These are phyloP conservation scores for Pentalonia nigronervosa DNA, from an alignment of 1,140 invertebrate species.

Conservation along the genomic window DNA sequence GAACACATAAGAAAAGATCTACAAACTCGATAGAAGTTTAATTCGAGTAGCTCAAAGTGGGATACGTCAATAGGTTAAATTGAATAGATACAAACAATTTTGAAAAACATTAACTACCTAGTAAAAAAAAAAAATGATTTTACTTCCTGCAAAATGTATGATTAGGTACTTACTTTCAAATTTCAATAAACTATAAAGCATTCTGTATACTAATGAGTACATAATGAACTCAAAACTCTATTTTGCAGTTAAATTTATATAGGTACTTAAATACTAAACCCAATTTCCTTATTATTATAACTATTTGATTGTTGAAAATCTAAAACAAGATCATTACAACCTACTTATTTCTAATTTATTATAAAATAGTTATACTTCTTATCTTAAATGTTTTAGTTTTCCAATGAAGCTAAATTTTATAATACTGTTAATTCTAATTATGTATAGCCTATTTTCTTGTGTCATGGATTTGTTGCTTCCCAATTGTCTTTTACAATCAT, in stretches of 20 bases:
- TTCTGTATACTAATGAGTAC: background rate
- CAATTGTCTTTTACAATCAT: slow-evolving; percentile 51
- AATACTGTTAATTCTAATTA: slow-evolving; percentile 35
- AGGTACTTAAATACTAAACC: background rate
- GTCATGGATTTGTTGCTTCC: slow-evolving; percentile 41
- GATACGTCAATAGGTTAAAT: slow-evolving; percentile 28
- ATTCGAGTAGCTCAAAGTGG: slow-evolving; percentile 45
- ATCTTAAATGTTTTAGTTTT: slow-evolving; percentile 44
- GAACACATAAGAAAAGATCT: background rate
- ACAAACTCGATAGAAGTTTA: slow-evolving; percentile 11
- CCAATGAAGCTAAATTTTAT: slow-evolving; percentile 3
- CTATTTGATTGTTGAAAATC: slow-evolving; percentile 28
- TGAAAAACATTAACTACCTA: background rate
- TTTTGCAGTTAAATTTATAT: background rate
- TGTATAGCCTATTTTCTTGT: slow-evolving; percentile 28
- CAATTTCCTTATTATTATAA: background rate
- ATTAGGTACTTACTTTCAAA: background rate
- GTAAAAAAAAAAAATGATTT: background rate
- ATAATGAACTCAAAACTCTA: background rate
- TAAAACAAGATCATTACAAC: slow-evolving; percentile 26
- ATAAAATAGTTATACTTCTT: slow-evolving; percentile 32
- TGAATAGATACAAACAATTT: background rate
- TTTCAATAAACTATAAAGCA: background rate
- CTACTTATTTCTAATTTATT: slow-evolving; percentile 37
- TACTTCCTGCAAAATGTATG: background rate